Base-by-base conservation (phyloP, 2,888 invertebrate genomes). In the Sesamia inferens region DNA sequence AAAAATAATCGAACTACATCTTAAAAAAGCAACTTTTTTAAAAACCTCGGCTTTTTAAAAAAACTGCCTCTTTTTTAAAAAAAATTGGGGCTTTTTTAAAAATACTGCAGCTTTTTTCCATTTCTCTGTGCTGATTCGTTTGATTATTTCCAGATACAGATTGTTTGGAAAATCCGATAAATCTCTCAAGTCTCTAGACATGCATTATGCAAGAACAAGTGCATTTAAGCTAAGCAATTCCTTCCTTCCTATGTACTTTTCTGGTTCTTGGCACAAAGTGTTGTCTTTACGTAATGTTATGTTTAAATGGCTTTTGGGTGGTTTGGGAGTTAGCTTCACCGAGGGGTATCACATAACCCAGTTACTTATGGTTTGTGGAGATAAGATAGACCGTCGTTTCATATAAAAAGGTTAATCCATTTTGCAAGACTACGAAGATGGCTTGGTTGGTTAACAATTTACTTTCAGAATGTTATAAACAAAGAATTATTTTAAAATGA, bases 111-210 rank as follows among this genome's bases (percentile, higher is more conserved):
- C 44, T 5, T 8, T 44, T 42, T 51, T 69, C 51, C 14, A 6
- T 6, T 19, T 54, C 0, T 14, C 11, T 39, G 48, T 55, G 54
- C 39, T n/a, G 39, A 44, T 51, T 67, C 68, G 65, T 68, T 79
- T 16, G 24, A 19, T 11, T 31, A 59, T 31, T 19, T 19, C 31
- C 19, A 31, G 19, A 59, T 42, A n/a, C 7, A 39, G n/a, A 39
- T 39, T 39, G n/a, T 39, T 39, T 61, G n/a, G 16, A 72, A 74
- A 74, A 70, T 69, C 69, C 54, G 64, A 69, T 81, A 71, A 79
- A 81, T 63, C 14, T 71, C 48, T 42, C 61, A 59, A 62, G 67
- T 58, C 47, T 66, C 78, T 6, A 22, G 22, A 55, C 55, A 57
- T 22, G 39, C 22, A 55, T 72, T 47, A 61, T 47, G 47, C 47